These are phyloP conservation scores for Brachionus rotundiformis DNA, from an alignment of 1,140 invertebrate species.

Conservation along the genomic window DNA sequence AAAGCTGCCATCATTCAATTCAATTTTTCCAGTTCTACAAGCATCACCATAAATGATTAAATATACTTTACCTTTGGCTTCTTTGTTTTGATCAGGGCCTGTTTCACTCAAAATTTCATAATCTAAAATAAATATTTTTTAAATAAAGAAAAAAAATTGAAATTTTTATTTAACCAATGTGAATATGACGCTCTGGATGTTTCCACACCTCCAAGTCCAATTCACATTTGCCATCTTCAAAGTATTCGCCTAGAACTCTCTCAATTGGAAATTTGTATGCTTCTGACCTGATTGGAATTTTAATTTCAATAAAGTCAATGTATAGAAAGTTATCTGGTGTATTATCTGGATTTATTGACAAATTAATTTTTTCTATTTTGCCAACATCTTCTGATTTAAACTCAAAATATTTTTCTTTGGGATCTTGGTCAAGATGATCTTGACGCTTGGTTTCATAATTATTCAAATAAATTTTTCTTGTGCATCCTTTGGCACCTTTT, in stretches of 20 bases:
- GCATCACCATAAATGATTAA: constrained; percentile 28
- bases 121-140: background rate
- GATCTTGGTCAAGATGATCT: constrained; percentile 17
- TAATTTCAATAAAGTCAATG: constrained; percentile 51
- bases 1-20: constrained; percentile 37
- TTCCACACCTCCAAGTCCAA: constrained; percentile 47
- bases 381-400: constrained; percentile 49
- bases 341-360: constrained; percentile 38
- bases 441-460: constrained; percentile 11
- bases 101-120: constrained; percentile 50
- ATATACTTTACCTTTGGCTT: constrained; percentile 46
- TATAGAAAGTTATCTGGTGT: constrained; percentile 26
- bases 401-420: constrained; percentile 38
- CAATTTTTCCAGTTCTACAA: constrained; percentile 49
- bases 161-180: background rate
- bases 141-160: background rate
- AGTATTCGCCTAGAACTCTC: constrained; percentile 15
- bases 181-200: constrained; percentile 15
- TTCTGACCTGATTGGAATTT: constrained; percentile 37
- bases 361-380: constrained; percentile 44
- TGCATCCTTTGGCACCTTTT: background rate
- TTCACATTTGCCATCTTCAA: constrained; percentile 51
- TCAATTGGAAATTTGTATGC: constrained; percentile 49
- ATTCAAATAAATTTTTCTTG: constrained; percentile 40
- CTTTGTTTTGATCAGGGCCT: constrained; percentile 34